Conservation (phyloP, 2,797 vertebrate species). For the Calcarius lapponicus region DNA sequence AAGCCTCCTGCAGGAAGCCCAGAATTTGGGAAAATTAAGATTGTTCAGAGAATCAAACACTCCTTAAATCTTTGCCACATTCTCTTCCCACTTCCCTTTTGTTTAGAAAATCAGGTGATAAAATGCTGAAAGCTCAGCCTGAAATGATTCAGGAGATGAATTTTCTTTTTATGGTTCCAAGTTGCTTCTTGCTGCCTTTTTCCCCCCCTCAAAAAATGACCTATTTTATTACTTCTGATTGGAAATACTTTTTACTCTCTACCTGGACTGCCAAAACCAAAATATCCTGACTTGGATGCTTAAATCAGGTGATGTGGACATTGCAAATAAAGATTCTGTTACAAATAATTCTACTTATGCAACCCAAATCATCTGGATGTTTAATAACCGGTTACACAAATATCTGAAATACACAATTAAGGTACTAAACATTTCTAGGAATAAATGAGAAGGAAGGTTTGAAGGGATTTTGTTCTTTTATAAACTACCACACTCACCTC, state of each 20-base stretch:
- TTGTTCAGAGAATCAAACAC: not conserved
- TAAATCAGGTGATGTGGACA: not conserved
- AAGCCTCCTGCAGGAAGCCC: not conserved
- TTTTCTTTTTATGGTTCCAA: not conserved
- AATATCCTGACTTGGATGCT: not conserved
- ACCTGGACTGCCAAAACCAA: not conserved
- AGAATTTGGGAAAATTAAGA: not conserved
- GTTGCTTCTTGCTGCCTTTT: not conserved
- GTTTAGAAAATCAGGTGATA: not conserved
- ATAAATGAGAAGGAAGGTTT: not conserved
- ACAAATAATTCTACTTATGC: not conserved
- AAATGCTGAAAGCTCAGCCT: not conserved
- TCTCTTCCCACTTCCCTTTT: not conserved
- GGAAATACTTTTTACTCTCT: not conserved
- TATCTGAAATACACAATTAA: not conserved
- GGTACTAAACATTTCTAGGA: not conserved
- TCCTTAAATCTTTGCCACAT: not conserved
- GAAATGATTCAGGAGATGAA: not conserved
- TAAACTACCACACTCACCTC: slow-evolving; percentile 46
- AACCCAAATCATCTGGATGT: not conserved
- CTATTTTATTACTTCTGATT: not conserved
- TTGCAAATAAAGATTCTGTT: not conserved
- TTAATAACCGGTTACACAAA: not conserved
- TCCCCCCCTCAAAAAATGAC: not conserved
- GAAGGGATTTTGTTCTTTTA: not conserved